A percentile compares a stretch with the other conserved stretches of the same genome.
Conservation (phyloP, 1,140 invertebrate species). For the Bilobella aurantiaca region DNA sequence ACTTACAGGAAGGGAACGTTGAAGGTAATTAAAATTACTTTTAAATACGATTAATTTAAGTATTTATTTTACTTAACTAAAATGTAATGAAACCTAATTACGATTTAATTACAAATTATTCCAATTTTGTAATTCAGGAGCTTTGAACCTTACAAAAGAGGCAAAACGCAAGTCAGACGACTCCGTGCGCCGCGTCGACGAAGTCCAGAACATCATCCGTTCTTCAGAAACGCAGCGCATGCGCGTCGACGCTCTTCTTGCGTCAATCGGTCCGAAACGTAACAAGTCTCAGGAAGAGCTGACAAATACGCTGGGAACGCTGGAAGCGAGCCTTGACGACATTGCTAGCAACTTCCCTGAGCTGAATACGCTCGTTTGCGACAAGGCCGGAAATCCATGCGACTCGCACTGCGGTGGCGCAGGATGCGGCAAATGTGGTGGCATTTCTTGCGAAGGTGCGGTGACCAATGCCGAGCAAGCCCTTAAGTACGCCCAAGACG, state of each 20-base stretch:
- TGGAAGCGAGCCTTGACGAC: slow-evolving; percentile 54
- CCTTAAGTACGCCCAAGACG: slow-evolving; percentile 69
- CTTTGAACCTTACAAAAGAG: slow-evolving; percentile 75
- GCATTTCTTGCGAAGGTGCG: slow-evolving; percentile 80
- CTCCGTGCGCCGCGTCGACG: slow-evolving; percentile 54
- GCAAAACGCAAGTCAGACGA: slow-evolving; percentile 57
- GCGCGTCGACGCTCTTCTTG: slow-evolving; percentile 67
- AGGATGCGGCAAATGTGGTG: slow-evolving; percentile 80
- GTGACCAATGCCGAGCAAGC: slow-evolving; percentile 75
- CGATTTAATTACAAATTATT: background rate
- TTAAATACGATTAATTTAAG: background rate
- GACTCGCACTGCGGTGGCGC: slow-evolving; percentile 86
- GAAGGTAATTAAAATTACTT: slow-evolving; percentile 49
- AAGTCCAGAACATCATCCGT: slow-evolving; percentile 45
- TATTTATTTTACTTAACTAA: too few species aligned
- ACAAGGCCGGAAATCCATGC: slow-evolving; percentile 70
- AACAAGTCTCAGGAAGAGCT: slow-evolving; percentile 56
- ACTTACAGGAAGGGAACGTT: slow-evolving; percentile 85
- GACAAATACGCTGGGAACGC: slow-evolving; percentile 49
- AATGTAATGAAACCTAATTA: too few species aligned
- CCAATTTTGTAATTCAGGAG: slow-evolving; percentile 45
- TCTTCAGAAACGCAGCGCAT: slow-evolving; percentile 72
- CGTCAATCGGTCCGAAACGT: slow-evolving; percentile 56
- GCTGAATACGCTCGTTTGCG: slow-evolving; percentile 80
- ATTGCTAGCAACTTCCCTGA: slow-evolving; percentile 65